Evolutionary conservation across 2,888 invertebrate genomes (phyloP), one percentile per base, ranked within the genome.

Genomic region (Taphrorychus bicolor): DNA sequence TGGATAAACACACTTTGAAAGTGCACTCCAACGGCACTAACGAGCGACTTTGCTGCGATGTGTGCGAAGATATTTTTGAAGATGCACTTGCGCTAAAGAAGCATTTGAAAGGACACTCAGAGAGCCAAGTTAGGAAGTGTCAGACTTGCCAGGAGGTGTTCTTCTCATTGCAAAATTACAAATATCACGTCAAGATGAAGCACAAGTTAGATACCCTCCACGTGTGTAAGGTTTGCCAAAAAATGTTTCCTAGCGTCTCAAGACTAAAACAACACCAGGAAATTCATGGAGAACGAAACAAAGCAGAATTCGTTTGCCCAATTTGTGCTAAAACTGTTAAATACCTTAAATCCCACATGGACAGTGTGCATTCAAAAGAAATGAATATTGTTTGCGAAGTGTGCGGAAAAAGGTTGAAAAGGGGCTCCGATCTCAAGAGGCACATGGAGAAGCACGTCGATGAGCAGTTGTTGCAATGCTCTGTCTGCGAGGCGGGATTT

Each of bases 231-330:
- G 82, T 82, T 7, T 86, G 86, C 73, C 82, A 83, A 63, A 85
- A 85, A 76, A 85, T 85, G 16, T 86, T 85, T 70, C 84, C 84
- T 78, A 84, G 84, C 73, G 80, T 81, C 24, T 23, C 42, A 17
- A 23, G 23, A 3, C 18, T 61, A 22, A 42, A 45, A 11, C 16
- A 11, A 11, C 61, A 61, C 14, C 21, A 54, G 22, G 17, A 14
- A 9, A 24, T 18, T 7, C 61, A 61, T 18, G 22, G 17, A n/a
- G 60, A 52, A 16, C 2, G 14, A 14, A 5, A 14, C 5, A 45
- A 2, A 42, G 51, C 9, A 60, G 54, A 7, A 59, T 60, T 9
- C 61, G 45, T 32, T 41, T 63, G 32, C 68, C 67, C 42, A 57
- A 57, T 51, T 23, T 61, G 17, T 69, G 23, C 32, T 11, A 59